Percentiles rank a stretch among this genome's conserved stretches.
These are phyloP conservation scores for Leptatherina wallacei DNA, from an alignment of 2,797 vertebrate genomes.

Conservation along the genomic window DNA sequence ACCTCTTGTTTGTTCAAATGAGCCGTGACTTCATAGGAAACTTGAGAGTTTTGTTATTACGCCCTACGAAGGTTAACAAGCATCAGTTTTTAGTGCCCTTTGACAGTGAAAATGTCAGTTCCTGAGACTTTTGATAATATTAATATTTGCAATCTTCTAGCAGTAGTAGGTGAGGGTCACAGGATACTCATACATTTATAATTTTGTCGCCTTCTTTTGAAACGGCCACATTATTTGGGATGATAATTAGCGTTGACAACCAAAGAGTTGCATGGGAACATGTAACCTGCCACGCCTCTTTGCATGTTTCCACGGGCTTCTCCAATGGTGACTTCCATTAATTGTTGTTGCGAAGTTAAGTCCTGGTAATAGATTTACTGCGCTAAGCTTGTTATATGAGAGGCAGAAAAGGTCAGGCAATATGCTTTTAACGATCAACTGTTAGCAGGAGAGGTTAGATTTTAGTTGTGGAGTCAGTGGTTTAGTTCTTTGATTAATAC, in stretches of 20 bases:
- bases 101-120: not conserved
- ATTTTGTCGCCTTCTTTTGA: not conserved
- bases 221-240: constrained; percentile 8
- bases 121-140: not conserved
- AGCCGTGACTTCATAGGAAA: constrained; percentile 36
- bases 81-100: not conserved
- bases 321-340: constrained; percentile 12
- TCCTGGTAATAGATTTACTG: constrained; percentile 73
- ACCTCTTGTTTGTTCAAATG: constrained; percentile 9
- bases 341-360: constrained; percentile 67
- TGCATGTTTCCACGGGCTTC: constrained; percentile 46
- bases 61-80: constrained; percentile 1
- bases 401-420: constrained; percentile 52
- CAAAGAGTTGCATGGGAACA: constrained; percentile 59
- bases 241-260: constrained; percentile 21
- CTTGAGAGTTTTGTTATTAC: constrained; percentile 16
- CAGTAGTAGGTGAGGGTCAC: not conserved
- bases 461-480: not conserved
- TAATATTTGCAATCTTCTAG: not conserved
- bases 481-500: not conserved
- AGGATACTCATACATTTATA: not conserved
- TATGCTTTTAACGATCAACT: constrained; percentile 14
- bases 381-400: constrained; percentile 75
- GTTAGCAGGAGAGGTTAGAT: constrained; percentile 15
- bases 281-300: constrained; percentile 52